phyloP scores from a whole-genome alignment of 1,140 invertebrate species.

The Chlorops oryzae region DNA sequence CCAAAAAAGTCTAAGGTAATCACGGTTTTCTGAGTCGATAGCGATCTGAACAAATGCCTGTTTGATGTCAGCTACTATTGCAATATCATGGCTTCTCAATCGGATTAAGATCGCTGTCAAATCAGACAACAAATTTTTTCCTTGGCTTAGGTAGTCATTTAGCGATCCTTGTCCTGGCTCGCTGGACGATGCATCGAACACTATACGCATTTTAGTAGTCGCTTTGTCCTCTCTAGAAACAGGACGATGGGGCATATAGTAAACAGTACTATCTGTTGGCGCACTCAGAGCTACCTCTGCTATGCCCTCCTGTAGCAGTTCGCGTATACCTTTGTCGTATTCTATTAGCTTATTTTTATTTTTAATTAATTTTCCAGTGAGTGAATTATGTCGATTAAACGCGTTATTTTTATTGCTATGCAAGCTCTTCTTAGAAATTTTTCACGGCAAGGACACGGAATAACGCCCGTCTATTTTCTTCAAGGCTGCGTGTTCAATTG shows the following conservation, averaged over 20 bases:
- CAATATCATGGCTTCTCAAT: not conserved
- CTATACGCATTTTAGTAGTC: constrained; percentile 33
- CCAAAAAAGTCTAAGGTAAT: constrained; percentile 3
- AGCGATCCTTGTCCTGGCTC: not conserved
- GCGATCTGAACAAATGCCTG: constrained; percentile 5
- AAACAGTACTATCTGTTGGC: too few relatives aligned
- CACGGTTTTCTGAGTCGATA: not conserved
- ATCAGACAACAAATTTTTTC: not conserved
- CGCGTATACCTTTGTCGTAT: not conserved
- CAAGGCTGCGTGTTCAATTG: not conserved
- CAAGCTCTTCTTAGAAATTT: not conserved
- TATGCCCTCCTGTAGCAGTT: not conserved
- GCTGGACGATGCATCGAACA: constrained; percentile 36
- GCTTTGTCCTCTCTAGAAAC: constrained; percentile 24
- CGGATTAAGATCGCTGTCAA: not conserved
- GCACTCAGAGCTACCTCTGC: not conserved
- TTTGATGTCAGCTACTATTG: constrained; percentile 3
- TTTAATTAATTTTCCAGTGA: not conserved
- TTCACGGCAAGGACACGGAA: not conserved
- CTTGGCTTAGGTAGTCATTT: not conserved
- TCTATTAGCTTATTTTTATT: not conserved
- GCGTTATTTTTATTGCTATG: constrained; percentile 1
- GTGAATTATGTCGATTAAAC: not conserved
- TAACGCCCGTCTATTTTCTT: not conserved
- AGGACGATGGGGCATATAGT: constrained; percentile 27